Percentiles rank a stretch among this genome's conserved stretches.
Evolutionary conservation across 2,888 invertebrate genomes (phyloP).

Genomic region (Heliconius aoede): DNA sequence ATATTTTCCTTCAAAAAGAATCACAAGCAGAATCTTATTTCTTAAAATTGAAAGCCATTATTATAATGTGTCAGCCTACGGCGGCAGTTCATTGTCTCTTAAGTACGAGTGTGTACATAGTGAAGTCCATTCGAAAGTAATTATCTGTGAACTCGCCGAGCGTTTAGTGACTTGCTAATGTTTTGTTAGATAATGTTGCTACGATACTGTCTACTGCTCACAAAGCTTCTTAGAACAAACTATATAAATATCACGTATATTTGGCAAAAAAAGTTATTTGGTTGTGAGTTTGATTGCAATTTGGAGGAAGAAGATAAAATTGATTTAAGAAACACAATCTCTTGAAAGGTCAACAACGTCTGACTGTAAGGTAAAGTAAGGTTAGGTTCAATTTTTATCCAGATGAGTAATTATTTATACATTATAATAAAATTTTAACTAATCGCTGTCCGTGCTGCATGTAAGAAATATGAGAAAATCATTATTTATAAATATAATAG

Average conservation of each 20-base stretch:
- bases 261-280: neutral
- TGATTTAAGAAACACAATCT: too few relatives aligned
- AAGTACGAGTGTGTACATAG: neutral
- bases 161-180: slow-evolving; percentile 24
- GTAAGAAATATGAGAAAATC: too few relatives aligned
- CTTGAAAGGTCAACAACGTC: too few relatives aligned
- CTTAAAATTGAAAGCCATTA: neutral
- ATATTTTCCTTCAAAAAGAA: too few relatives aligned
- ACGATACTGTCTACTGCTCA: neutral
- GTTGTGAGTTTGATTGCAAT: neutral
- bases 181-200: slow-evolving; percentile 3
- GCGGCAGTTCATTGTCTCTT: neutral
- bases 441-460: too few relatives aligned
- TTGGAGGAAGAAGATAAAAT: neutral
- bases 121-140: slow-evolving; percentile 13
- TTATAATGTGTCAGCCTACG: neutral
- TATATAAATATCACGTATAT: neutral
- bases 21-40: too few relatives aligned
- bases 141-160: slow-evolving; percentile 14
- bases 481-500: too few relatives aligned
- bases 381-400: too few relatives aligned
- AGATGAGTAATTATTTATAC: too few relatives aligned
- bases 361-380: too few relatives aligned
- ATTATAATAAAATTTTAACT: too few relatives aligned
- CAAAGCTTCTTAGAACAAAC: neutral